These are phyloP conservation scores for Pedionomus torquatus DNA, from an alignment of 2,113 vertebrate species.

Conservation along the genomic window DNA sequence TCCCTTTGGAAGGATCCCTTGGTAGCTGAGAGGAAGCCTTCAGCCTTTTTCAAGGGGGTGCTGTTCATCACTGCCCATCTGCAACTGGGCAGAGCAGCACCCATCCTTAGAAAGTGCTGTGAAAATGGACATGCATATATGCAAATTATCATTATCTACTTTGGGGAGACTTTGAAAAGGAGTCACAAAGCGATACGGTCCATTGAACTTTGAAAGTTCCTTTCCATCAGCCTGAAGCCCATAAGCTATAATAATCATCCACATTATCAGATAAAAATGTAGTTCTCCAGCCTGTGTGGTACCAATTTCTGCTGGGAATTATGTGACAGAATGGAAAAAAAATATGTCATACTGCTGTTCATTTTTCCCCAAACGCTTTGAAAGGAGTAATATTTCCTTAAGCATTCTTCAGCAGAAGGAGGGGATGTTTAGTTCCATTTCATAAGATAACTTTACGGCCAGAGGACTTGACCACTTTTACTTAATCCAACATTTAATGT, in stretches of 20 bases:
- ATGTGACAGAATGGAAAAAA: neutral
- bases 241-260: neutral
- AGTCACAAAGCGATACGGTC: neutral
- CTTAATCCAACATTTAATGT: slow-evolving; percentile 28
- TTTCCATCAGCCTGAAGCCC: neutral
- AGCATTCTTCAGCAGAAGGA: neutral
- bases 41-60: neutral
- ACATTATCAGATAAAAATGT: neutral
- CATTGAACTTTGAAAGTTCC: neutral
- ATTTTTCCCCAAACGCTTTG: neutral
- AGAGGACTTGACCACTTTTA: slow-evolving; percentile 29
- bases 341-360: neutral
- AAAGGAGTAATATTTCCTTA: neutral
- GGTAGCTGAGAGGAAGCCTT: neutral
- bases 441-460: neutral
- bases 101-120: neutral
- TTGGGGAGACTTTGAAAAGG: neutral
- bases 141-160: neutral
- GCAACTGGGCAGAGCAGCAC: neutral
- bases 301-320: neutral
- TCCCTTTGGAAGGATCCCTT: neutral
- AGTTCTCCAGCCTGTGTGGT: neutral
- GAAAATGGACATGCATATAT: neutral
- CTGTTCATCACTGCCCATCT: neutral
- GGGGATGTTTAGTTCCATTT: neutral